These are phyloP conservation scores for Toxotes jaculatrix DNA, from an alignment of 2,113 vertebrate genomes.

Conservation along the genomic window DNA sequence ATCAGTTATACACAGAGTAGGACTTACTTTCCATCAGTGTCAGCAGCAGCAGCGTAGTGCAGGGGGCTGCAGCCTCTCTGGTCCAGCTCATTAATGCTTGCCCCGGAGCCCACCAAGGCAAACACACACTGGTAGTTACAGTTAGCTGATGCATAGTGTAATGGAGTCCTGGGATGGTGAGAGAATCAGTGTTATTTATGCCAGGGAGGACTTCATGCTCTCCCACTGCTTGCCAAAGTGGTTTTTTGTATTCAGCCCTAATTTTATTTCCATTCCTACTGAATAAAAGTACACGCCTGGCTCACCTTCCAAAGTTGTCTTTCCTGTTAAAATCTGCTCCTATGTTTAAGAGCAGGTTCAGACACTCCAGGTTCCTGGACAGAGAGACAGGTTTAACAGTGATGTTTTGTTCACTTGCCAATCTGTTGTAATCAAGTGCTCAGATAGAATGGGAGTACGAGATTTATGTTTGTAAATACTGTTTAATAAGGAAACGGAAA, in stretches of 20 bases:
- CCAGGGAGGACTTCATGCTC: neutral
- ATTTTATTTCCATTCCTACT: neutral
- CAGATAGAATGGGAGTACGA: neutral
- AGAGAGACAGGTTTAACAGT: constrained; percentile 12
- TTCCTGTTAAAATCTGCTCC: constrained; percentile 98
- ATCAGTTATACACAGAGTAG: neutral
- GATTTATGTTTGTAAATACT: neutral
- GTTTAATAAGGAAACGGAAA: neutral
- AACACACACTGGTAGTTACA: constrained; percentile 99
- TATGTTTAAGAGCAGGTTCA: constrained; percentile 95
- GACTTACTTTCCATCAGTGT: constrained; percentile 95
- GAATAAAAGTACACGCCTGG: neutral
- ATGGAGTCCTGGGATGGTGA: constrained; percentile 87
- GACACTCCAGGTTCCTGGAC: constrained; percentile 96
- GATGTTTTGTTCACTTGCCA: constrained; percentile 2
- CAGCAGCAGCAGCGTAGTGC: constrained; percentile 95
- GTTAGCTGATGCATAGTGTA: constrained; percentile 98
- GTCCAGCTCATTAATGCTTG: constrained; percentile 95
- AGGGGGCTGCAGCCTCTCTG: constrained; percentile 94
- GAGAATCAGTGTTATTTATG: neutral
- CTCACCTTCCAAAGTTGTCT: constrained; percentile 96
- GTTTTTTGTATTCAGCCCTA: neutral
- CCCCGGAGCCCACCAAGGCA: constrained; percentile 97
- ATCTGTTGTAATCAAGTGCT: neutral
- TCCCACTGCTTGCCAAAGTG: neutral